Evolutionary conservation across 2,113 vertebrate species (phyloP).

Genomic region (Nothocercus nigrocapillus): DNA sequence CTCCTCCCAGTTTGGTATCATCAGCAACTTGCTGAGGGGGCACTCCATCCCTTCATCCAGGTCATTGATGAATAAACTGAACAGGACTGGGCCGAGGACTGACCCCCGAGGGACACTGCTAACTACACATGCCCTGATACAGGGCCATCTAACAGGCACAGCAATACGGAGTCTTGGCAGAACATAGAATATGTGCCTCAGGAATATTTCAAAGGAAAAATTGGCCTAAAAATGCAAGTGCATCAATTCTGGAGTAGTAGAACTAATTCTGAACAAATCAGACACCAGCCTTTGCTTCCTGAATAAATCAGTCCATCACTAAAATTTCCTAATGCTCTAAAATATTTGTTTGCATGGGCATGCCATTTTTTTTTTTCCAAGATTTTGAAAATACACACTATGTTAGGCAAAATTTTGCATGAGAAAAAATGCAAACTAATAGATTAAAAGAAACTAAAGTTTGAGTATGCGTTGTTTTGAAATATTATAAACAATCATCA

Average conservation of each 20-base stretch:
- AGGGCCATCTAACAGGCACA: neutral
- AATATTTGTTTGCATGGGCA: neutral
- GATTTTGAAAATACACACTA: conserved; percentile 16
- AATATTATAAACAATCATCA: neutral
- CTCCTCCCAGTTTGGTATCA: too few relatives aligned
- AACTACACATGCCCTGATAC: neutral
- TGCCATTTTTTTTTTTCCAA: neutral
- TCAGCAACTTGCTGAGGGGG: too few relatives aligned
- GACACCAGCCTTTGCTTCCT: neutral
- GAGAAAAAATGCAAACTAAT: neutral
- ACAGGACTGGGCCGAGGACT: too few relatives aligned
- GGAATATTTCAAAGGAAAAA: neutral
- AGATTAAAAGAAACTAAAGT: neutral
- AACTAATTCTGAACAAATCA: neutral
- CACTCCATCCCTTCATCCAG: too few relatives aligned
- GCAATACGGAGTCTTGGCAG: neutral
- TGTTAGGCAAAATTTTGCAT: neutral
- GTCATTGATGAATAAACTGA: too few relatives aligned
- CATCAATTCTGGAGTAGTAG: neutral
- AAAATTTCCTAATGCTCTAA: neutral
- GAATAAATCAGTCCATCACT: neutral
- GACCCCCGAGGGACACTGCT: too few relatives aligned
- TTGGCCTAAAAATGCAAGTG: neutral
- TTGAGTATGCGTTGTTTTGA: neutral
- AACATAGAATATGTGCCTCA: neutral